phyloP scores from a whole-genome alignment of 2,113 vertebrate species.

The Sterrhoptilus dennistouni region DNA sequence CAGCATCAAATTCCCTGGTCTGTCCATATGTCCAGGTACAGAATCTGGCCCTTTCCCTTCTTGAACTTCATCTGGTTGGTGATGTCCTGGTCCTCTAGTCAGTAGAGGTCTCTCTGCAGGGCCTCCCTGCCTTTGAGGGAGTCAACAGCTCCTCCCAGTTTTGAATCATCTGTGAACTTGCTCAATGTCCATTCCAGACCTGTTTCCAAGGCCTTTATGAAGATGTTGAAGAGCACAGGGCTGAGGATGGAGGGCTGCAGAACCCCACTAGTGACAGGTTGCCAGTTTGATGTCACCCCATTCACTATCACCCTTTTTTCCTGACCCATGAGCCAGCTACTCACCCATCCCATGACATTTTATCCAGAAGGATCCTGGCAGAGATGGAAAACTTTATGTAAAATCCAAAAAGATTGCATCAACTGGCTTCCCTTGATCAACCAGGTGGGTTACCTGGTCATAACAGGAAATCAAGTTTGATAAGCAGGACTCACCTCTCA shows the following conservation, averaged over 20 bases:
- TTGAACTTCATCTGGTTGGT: neutral
- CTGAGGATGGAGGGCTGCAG: neutral
- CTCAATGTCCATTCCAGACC: neutral
- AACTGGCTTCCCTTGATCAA: neutral
- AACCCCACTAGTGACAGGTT: neutral
- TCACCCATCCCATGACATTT: neutral
- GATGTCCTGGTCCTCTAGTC: neutral
- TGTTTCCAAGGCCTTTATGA: neutral
- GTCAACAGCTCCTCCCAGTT: neutral
- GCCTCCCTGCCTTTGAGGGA: neutral
- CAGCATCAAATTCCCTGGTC: neutral
- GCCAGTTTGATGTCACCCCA: too few relatives aligned
- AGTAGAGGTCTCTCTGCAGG: neutral
- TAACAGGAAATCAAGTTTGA: neutral
- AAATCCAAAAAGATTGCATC: neutral
- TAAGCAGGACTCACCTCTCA: neutral
- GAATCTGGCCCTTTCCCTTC: neutral
- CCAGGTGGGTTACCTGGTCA: neutral
- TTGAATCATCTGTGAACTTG: neutral
- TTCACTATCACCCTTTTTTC: too few relatives aligned
- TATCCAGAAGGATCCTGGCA: neutral
- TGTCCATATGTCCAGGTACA: neutral
- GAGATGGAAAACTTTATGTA: rapidly evolving
- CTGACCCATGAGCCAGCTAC: too few relatives aligned
- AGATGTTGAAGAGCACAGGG: neutral